Percentiles rank a stretch among this genome's conserved stretches.
Conservation (phyloP, 2,888 invertebrate species). For the Gerris lacustris region DNA sequence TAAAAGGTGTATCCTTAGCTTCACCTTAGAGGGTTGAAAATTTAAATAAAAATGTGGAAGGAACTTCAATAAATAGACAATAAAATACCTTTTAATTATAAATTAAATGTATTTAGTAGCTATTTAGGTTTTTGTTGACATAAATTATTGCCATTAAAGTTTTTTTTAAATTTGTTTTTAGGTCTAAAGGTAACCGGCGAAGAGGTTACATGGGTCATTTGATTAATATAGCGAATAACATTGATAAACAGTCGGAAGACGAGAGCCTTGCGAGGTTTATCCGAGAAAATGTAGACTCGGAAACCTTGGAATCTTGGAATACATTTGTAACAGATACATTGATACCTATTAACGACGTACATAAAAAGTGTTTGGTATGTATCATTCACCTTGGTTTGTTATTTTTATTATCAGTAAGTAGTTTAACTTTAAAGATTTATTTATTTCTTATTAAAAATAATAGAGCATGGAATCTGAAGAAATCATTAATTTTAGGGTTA, state of each 20-base stretch:
- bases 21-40: too few relatives aligned
- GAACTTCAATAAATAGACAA: too few relatives aligned
- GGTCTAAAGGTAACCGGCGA: constrained; percentile 34
- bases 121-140: too few relatives aligned
- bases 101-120: too few relatives aligned
- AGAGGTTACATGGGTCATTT: constrained; percentile 53
- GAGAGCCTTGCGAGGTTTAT: constrained; percentile 35
- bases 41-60: too few relatives aligned
- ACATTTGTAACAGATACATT: constrained; percentile 38
- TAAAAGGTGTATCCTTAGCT: too few relatives aligned
- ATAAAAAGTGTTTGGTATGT: constrained; percentile 38
- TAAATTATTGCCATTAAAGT: too few relatives aligned
- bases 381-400: background rate
- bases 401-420: background rate
- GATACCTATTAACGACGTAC: constrained; percentile 37
- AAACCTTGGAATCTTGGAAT: constrained; percentile 38
- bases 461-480: too few relatives aligned
- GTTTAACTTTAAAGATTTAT: too few relatives aligned
- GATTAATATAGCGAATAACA: constrained; percentile 42
- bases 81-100: too few relatives aligned
- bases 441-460: too few relatives aligned
- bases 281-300: constrained; percentile 36
- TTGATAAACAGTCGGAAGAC: constrained; percentile 38
- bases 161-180: constrained; percentile 10
- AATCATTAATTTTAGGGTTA: too few relatives aligned